Evolutionary conservation across 30 jellyfish, hydroid and myxozoan genomes (phyloP).

Genomic region (Chironex yamaguchii): DNA sequence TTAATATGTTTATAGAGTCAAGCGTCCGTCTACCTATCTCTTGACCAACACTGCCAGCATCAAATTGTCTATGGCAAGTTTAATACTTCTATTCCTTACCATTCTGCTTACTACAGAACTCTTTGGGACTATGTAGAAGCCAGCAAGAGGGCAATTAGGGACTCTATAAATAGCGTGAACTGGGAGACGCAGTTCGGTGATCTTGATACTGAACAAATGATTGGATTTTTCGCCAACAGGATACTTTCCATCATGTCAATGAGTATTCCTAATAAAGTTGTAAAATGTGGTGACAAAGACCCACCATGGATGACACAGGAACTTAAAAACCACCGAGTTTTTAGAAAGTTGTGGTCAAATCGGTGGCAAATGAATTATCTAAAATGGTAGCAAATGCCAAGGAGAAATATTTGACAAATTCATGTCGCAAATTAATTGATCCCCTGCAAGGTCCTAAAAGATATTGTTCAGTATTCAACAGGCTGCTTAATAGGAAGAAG

Average conservation of each 20-base stretch:
- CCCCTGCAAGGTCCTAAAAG: slow-evolving; percentile 44
- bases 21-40: slow-evolving; percentile 23
- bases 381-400: slow-evolving; percentile 35
- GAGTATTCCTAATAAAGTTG: slow-evolving; percentile 43
- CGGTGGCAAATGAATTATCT: slow-evolving; percentile 10
- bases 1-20: too few species aligned
- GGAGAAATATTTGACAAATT: slow-evolving; percentile 29
- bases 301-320: slow-evolving; percentile 73
- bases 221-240: slow-evolving; percentile 34
- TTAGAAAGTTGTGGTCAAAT: slow-evolving; percentile 33
- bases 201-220: slow-evolving; percentile 41
- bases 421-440: slow-evolving; percentile 60
- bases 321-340: slow-evolving; percentile 49
- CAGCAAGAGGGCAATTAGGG: not conserved
- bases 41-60: slow-evolving; percentile 40
- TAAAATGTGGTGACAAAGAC: slow-evolving; percentile 40
- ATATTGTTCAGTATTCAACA: slow-evolving; percentile 11
- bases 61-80: slow-evolving; percentile 24
- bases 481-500: slow-evolving; percentile 12
- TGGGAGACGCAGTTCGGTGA: slow-evolving; percentile 40
- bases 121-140: slow-evolving; percentile 28
- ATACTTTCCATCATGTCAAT: slow-evolving; percentile 7
- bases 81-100: not conserved
- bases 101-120: slow-evolving; percentile 10
- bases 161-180: slow-evolving; percentile 4